phyloP scores from a whole-genome alignment of 2,113 vertebrate genomes.

The Saguinus midas region DNA sequence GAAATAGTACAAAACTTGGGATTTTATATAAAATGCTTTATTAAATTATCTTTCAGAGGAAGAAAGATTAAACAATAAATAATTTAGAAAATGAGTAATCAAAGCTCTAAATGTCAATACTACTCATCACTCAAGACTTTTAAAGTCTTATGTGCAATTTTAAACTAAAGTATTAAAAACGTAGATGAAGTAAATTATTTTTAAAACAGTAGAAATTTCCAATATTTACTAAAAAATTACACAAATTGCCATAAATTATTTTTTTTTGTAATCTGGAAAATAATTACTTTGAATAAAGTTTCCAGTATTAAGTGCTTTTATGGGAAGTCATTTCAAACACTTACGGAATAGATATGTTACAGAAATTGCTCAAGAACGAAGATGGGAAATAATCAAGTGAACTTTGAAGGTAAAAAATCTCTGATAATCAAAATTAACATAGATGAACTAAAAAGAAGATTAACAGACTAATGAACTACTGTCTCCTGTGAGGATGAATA shows the following conservation, averaged over 20 bases:
- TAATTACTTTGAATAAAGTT: background rate
- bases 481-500: background rate
- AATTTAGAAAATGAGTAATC: background rate
- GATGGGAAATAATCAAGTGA: background rate
- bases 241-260: background rate
- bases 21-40: background rate
- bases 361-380: background rate
- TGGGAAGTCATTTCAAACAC: background rate
- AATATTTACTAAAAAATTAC: background rate
- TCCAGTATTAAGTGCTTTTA: background rate
- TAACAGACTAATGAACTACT: background rate
- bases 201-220: background rate
- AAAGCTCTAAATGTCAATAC: background rate
- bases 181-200: background rate
- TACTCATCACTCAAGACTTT: background rate
- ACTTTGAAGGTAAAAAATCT: background rate
- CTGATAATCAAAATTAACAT: background rate
- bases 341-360: background rate
- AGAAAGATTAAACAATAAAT: background rate
- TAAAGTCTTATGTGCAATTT: background rate
- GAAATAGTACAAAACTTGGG: background rate
- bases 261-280: background rate
- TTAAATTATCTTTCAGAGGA: background rate
- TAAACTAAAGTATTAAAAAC: background rate
- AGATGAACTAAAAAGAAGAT: background rate